Evolutionary conservation across 2,888 invertebrate genomes (phyloP), one percentile per base, ranked within the genome.

Genomic region (Trichopria drosophilae): DNA sequence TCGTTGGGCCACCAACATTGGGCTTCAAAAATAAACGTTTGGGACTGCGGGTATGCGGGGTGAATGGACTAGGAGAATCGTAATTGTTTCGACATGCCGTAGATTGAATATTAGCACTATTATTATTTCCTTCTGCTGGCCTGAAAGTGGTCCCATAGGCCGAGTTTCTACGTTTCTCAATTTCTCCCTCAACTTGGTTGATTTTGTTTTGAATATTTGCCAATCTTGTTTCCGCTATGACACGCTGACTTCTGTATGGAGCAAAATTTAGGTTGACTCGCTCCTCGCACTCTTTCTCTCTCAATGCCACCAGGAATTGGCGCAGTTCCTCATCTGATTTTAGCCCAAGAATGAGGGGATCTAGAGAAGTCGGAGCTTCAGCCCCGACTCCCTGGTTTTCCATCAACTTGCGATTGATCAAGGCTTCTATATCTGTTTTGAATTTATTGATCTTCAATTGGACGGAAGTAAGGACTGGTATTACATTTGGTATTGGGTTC

Each of bases 401-500:
- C 56, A 58, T 62, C 23, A 72, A 12, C 24, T 60, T 60, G 9
- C 58, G 60, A 53, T 64, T 71, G 4, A 74, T 56, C 28, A 63
- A 42, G 9, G 41, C 55, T 36, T 75, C 75, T 4, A 72, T 63
- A 3, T 62, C 63, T 1, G 66, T 62, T 39, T 71, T 74, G 6
- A 75, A 39, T 1, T 65, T 16, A 53, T 74, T 75, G 10, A 69
- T 61, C 29, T 75, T 75, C 5, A 75, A 49, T 41, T 75, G 75
- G 3, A 69, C 44, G 13, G 63, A 52, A 2, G 75, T 75, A 9
- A 75, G 54, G 3, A 71, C 42, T 4, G 75, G 71, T 2, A 75
- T 56, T 2, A 73, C 48, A 15, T 63, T 69, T 0, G 59, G 34
- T 0, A 65, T 65, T 45, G 61, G 63, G 22, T 67, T 49, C 0